A percentile compares a stretch with the other conserved stretches of the same genome.
Evolutionary conservation across 2,888 invertebrate genomes (phyloP).

Genomic region (Drosophila multiciliata): DNA sequence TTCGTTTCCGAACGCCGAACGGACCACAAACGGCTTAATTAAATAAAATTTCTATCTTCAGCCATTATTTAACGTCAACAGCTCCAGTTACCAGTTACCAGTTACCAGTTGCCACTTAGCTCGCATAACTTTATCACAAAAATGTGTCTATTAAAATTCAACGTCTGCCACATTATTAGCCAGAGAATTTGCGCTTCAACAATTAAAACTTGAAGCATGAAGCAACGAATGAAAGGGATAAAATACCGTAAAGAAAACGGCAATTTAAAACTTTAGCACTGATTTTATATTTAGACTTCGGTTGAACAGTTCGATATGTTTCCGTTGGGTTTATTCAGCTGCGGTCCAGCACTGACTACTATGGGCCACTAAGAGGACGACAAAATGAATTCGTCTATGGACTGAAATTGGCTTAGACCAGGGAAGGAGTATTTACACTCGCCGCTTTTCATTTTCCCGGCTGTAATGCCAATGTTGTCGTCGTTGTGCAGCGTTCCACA

Average conservation of each 20-base stretch:
- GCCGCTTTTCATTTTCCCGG: slow-evolving; percentile 6
- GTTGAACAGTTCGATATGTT: slow-evolving; percentile 10
- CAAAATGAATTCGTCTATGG: slow-evolving; percentile 43
- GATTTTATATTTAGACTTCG: slow-evolving; percentile 8
- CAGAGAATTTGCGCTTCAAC: slow-evolving; percentile 19
- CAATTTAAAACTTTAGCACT: slow-evolving; percentile 25
- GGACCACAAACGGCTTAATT: slow-evolving; percentile 26
- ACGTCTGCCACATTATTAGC: slow-evolving; percentile 50
- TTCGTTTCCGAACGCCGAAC: no score
- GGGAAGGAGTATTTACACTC: slow-evolving; percentile 11
- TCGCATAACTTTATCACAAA: slow-evolving; percentile 43
- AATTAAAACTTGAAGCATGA: not conserved
- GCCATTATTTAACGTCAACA: slow-evolving; percentile 45
- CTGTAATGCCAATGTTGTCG: slow-evolving; percentile 53
- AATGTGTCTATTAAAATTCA: slow-evolving; percentile 55
- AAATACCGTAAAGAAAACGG: not conserved
- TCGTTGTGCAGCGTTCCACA: slow-evolving; percentile 68
- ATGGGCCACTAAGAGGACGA: slow-evolving; percentile 18
- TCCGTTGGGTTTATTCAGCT: slow-evolving; percentile 3
- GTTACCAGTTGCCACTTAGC: slow-evolving; percentile 26
- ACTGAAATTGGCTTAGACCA: slow-evolving; percentile 58
- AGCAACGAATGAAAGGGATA: not conserved
- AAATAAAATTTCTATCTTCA: slow-evolving; percentile 26
- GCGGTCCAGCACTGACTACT: slow-evolving; percentile 7
- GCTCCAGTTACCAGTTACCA: slow-evolving; percentile 32